Base-by-base conservation (phyloP, 2,888 invertebrate species). In the Salticus scenicus region DNA sequence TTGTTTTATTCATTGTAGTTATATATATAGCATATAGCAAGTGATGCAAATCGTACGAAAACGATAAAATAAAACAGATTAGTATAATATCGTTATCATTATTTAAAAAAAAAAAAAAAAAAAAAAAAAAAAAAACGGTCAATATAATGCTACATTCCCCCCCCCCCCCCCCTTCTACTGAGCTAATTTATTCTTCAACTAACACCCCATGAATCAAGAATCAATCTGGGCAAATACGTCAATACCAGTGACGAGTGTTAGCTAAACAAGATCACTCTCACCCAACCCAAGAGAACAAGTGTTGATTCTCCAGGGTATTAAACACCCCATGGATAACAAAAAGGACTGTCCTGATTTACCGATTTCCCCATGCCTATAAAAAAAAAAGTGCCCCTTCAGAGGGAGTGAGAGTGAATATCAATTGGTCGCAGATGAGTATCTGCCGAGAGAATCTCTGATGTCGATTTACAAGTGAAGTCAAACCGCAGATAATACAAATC, bases 221-320 rank as follows among this genome's bases (percentile, higher is more conserved):
- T 57, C 57, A 57, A 57, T 57, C 57, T 24, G 5, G 1, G 24
- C 57, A 57, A 20, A 24, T 24, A 57, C 24, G 24, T 57, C 57
- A 24, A n/a, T 57, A 24, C 57, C 57, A 24, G 57, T 57, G 57
- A 57, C 24, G 57, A 57, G 57, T 24, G 57, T 57, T 47, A 17
- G 42, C 42, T 24, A 57, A 57, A 57, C 57, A 57, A 57, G 57
- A 57, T 57, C 57, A 24, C 7, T 47, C 42, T 47, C 42, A 47
- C 57, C 24, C 57, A 24, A 57, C 57, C 57, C 57, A 5, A 57
- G 57, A 57, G 57, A 41, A 72, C 72, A 47, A 51, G 31, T 72
- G 72, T 41, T 51, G 30, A 47, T 51, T 72, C 72, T 47, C 72
- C 5, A n/a, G 72, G 51, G 72, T 72, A 72, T 72, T 72, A 72